These are phyloP conservation scores for Matsumurasca onukii DNA, from an alignment of 1,140 invertebrate species.

Conservation along the genomic window DNA sequence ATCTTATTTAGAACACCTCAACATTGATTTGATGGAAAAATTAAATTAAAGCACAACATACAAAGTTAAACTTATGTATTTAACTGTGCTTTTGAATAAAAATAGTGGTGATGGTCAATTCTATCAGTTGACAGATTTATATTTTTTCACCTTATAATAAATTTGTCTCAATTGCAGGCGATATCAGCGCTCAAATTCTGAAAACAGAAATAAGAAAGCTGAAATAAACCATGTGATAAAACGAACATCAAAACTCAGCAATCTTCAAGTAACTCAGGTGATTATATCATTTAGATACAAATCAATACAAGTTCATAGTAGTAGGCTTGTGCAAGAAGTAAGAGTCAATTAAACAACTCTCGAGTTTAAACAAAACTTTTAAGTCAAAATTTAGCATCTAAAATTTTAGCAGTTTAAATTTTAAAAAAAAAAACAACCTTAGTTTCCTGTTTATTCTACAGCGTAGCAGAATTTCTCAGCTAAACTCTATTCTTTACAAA, in stretches of 20 bases:
- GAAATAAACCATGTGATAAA: slow-evolving; percentile 63
- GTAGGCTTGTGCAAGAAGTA: too few species aligned
- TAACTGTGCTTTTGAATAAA: too few species aligned
- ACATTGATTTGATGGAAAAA: too few species aligned
- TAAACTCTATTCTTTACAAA: not conserved
- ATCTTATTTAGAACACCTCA: too few species aligned
- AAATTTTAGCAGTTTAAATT: not conserved
- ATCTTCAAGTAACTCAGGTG: slow-evolving; percentile 78
- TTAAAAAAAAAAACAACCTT: not conserved
- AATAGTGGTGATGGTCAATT: too few species aligned
- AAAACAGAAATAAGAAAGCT: slow-evolving; percentile 37
- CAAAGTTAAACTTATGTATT: too few species aligned
- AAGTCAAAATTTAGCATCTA: not conserved
- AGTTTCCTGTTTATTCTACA: not conserved
- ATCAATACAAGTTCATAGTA: too few species aligned
- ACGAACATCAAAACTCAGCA: slow-evolving; percentile 81
- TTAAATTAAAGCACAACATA: too few species aligned
- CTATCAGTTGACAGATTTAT: too few species aligned
- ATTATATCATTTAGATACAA: not conserved
- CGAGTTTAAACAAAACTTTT: too few species aligned
- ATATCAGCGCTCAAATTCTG: slow-evolving; percentile 30
- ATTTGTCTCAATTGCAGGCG: slow-evolving; percentile 31
- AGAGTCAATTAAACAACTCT: too few species aligned
- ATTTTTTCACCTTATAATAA: too few species aligned
- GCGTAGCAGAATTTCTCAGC: not conserved